These are phyloP conservation scores for Vanessa cardui DNA, from an alignment of 2,888 invertebrate species.

Conservation along the genomic window DNA sequence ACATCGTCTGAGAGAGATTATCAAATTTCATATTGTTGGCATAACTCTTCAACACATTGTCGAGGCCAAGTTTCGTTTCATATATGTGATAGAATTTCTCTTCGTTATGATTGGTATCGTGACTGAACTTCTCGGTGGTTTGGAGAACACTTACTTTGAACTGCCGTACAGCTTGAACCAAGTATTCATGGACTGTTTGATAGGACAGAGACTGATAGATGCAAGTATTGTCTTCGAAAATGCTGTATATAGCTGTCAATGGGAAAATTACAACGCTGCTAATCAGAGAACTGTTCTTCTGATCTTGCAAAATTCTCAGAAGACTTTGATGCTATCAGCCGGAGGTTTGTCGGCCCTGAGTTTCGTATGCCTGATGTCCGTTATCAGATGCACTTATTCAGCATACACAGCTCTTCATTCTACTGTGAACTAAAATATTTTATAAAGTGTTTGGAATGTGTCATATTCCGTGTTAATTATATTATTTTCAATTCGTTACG, in stretches of 20 bases:
- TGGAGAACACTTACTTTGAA: slow-evolving; percentile 57
- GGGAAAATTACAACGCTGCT: slow-evolving; percentile 61
- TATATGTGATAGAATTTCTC: slow-evolving; percentile 56
- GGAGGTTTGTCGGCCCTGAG: slow-evolving; percentile 58
- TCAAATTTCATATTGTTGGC: slow-evolving; percentile 51
- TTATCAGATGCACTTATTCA: slow-evolving; percentile 58
- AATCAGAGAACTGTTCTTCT: slow-evolving; percentile 59
- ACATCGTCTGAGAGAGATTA: slow-evolving; percentile 47
- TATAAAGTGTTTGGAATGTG: too few species aligned
- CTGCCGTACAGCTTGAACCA: slow-evolving; percentile 52
- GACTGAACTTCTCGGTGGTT: slow-evolving; percentile 58
- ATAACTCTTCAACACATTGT: slow-evolving; percentile 48
- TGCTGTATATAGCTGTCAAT: slow-evolving; percentile 61
- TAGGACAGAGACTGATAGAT: slow-evolving; percentile 61
- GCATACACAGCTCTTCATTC: slow-evolving; percentile 53
- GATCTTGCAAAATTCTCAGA: slow-evolving; percentile 61
- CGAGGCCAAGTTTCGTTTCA: slow-evolving; percentile 52
- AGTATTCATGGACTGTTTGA: slow-evolving; percentile 59
- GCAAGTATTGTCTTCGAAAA: slow-evolving; percentile 53
- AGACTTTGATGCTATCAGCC: slow-evolving; percentile 56
- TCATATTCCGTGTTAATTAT: too few species aligned
- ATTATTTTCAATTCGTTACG: too few species aligned
- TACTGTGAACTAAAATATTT: slow-evolving; percentile 14
- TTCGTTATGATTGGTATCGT: slow-evolving; percentile 54
- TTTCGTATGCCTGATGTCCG: slow-evolving; percentile 55